Evolutionary conservation across 92 coral and sea anemone species (phyloP).

Genomic region (Paramuricea clavata): DNA sequence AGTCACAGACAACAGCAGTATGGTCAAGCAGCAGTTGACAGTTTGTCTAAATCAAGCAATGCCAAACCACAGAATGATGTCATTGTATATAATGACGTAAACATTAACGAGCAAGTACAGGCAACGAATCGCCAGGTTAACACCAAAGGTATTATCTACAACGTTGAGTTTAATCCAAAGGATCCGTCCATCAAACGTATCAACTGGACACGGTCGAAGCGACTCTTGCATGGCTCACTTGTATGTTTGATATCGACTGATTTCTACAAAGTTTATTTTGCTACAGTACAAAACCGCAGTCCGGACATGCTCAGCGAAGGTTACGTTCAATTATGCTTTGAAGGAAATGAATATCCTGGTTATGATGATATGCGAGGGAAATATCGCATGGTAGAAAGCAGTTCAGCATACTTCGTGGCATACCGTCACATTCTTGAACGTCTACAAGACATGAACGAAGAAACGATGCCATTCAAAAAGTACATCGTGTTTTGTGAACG

Average conservation of each 20-base stretch:
- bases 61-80: slow-evolving; percentile 36
- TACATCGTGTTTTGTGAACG: slow-evolving; percentile 77
- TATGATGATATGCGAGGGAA: slow-evolving; percentile 45
- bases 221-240: slow-evolving; percentile 80
- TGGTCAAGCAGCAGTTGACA: not conserved
- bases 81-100: slow-evolving; percentile 70
- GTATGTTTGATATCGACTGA: slow-evolving; percentile 83
- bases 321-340: slow-evolving; percentile 78
- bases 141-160: slow-evolving; percentile 64
- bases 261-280: slow-evolving; percentile 71
- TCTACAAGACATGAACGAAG: slow-evolving; percentile 61
- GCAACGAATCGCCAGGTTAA: slow-evolving; percentile 25
- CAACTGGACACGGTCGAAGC: slow-evolving; percentile 78
- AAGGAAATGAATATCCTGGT: slow-evolving; percentile 36
- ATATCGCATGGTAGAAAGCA: slow-evolving; percentile 78
- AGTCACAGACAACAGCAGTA: slow-evolving; percentile 33
- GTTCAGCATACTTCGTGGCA: slow-evolving; percentile 83
- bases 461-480: slow-evolving; percentile 80
- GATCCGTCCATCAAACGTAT: slow-evolving; percentile 60
- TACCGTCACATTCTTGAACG: slow-evolving; percentile 84
- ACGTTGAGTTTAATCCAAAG: slow-evolving; percentile 68
- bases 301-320: slow-evolving; percentile 64
- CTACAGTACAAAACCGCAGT: slow-evolving; percentile 84
- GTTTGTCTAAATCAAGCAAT: not conserved
- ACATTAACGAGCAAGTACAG: slow-evolving; percentile 71